phyloP scores from a whole-genome alignment of 2,797 vertebrate species.

The Sebastes iracundus region DNA sequence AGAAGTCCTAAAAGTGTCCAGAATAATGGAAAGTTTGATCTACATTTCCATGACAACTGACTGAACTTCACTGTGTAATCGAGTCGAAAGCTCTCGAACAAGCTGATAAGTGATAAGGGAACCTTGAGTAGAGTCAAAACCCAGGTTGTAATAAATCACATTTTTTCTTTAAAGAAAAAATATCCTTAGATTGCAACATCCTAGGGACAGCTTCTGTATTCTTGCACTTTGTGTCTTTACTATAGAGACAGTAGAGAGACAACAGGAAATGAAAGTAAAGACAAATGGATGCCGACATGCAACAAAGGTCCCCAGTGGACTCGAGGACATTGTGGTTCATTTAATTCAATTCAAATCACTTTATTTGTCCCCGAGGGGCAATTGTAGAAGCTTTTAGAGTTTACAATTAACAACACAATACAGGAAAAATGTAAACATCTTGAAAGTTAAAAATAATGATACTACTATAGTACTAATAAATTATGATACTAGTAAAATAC shows the following conservation, averaged over 20 bases:
- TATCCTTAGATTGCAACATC: background rate
- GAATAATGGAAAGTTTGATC: background rate
- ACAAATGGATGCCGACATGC: background rate
- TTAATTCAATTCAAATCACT: too few relatives aligned
- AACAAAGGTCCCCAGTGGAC: background rate
- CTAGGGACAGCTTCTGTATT: too few relatives aligned
- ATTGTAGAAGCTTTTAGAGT: too few relatives aligned
- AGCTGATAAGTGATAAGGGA: too few relatives aligned
- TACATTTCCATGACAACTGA: background rate
- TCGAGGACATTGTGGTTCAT: background rate
- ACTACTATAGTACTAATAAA: too few relatives aligned
- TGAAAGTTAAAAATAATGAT: too few relatives aligned
- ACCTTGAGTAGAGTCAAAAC: too few relatives aligned
- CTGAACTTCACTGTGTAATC: background rate
- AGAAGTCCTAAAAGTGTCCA: background rate
- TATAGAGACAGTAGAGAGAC: background rate
- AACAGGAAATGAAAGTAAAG: constrained; percentile 3
- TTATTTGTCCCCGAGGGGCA: too few relatives aligned
- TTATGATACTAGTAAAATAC: too few relatives aligned
- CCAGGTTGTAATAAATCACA: background rate
- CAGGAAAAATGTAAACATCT: too few relatives aligned
- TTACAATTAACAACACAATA: too few relatives aligned
- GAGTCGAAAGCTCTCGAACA: background rate
- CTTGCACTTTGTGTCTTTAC: background rate
- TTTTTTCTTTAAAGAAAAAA: background rate